Conservation (phyloP, 92 coral and sea anemone genomes). For the Actinernus sp. region DNA sequence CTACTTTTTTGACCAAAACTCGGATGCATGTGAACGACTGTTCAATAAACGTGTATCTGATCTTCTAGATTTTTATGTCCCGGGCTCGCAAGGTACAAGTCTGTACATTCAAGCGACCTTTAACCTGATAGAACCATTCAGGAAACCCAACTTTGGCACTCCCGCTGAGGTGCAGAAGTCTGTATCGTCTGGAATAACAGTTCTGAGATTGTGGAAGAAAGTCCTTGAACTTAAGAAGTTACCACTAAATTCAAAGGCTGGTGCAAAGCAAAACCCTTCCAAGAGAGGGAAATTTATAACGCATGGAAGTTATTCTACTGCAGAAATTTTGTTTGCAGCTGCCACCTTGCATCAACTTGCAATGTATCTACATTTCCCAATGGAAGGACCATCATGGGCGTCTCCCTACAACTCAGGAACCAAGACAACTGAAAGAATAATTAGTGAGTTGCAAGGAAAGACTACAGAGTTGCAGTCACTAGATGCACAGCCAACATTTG, state of each 20-base stretch:
- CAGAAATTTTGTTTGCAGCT: constrained; percentile 9
- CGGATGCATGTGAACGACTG: constrained; percentile 31
- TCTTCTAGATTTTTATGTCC: constrained; percentile 29
- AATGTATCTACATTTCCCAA: constrained; percentile 52
- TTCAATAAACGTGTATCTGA: constrained; percentile 11
- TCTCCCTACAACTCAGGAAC: constrained; percentile 58
- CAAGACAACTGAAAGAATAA: constrained; percentile 41
- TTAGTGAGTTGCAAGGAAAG: constrained; percentile 39
- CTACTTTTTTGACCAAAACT: constrained; percentile 28
- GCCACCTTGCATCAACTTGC: constrained; percentile 64
- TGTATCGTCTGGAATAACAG: constrained; percentile 35
- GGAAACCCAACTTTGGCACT: constrained; percentile 37
- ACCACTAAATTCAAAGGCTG: constrained; percentile 27
- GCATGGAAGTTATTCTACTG: background rate
- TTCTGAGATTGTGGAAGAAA: constrained; percentile 37
- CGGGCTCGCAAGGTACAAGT: constrained; percentile 46
- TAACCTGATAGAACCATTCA: constrained; percentile 29
- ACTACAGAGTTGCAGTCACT: constrained; percentile 29
- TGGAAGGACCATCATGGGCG: constrained; percentile 22
- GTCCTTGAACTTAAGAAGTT: constrained; percentile 27
- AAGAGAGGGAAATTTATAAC: background rate
- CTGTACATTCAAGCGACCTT: constrained; percentile 19
- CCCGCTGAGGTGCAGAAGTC: constrained; percentile 11
- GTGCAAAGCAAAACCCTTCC: background rate
- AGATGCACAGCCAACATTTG: constrained; percentile 24